Evolutionary conservation across 2,113 vertebrate genomes (phyloP), one percentile per base, ranked within the genome.

Genomic region (Cryptotis parvus): DNA sequence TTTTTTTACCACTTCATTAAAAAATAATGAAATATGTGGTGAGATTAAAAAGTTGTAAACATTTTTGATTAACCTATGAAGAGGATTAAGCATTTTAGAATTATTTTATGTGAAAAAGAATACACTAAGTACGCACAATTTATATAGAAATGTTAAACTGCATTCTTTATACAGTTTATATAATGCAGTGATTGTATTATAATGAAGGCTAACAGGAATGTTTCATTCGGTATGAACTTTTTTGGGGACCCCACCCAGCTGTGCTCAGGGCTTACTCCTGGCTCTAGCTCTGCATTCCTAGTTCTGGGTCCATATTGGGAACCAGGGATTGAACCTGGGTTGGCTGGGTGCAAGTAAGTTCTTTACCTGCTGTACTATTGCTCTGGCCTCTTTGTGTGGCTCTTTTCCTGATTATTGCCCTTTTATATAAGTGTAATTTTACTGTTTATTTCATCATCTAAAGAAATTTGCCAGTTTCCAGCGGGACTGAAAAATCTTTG

Each of bases 11-110:
- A 45, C 26, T 43, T 74, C 33, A 70, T 0, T 49, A 26, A 80
- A 86, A 95, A 95, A 68, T 90, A 87, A 69, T 31, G 8, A 81
- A 33, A 16, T n/a, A 58, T 80, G 72, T 83, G 37, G 12, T 87
- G 29, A 33, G 91, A 69, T 12, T 49, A 77, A 31, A 74, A 76
- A 65, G 27, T 93, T 55, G 29, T 52, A 69, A 37, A 49, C 85
- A 87, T 80, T 49, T 61, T 63, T 2, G 2, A 87, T 4, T 39
- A 73, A 8, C 83, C 65, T 73, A 3, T 72, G 27, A 92, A 89
- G 75, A 75, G 87, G 91, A 35, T 81, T 74, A 27, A 81, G 83
- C 72, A 45, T 70, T 87, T 31, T 68, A 79, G 29, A 63, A 66
- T 74, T 86, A 66, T 76, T 85, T 91, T 86, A 24, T 84, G 31